A percentile compares a stretch with the other conserved stretches of the same genome.
These are phyloP conservation scores for Stichopus chloronotus DNA, from an alignment of 35 echinoderm and acorn worm species.

Conservation along the genomic window DNA sequence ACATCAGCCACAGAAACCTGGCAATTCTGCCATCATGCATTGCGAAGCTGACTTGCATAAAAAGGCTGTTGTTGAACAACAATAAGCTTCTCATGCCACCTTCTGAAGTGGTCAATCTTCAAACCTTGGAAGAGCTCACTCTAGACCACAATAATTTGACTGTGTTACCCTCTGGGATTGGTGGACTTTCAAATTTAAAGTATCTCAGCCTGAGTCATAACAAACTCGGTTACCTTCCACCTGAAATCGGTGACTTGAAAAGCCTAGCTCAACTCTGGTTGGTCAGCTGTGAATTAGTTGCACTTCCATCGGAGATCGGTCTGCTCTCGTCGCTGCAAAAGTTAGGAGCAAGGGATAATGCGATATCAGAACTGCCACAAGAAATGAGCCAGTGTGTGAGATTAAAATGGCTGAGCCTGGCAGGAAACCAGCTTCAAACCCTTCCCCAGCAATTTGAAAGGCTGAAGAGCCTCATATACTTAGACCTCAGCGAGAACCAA, in stretches of 20 bases:
- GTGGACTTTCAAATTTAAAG: conserved; percentile 72
- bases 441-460: conserved; percentile 75
- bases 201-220: conserved; percentile 96
- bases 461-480: conserved; percentile 70
- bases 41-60: conserved; percentile 65
- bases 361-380: conserved; percentile 66
- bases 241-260: conserved; percentile 87
- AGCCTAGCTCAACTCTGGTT: conserved; percentile 87
- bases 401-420: conserved; percentile 82
- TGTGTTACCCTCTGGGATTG: conserved; percentile 84
- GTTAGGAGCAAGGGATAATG: conserved; percentile 83
- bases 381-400: conserved; percentile 70
- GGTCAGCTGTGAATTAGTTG: conserved; percentile 63
- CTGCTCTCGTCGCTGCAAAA: conserved; percentile 73
- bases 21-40: conserved; percentile 74
- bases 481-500: conserved; percentile 86
- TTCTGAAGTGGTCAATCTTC: conserved; percentile 70
- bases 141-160: conserved; percentile 92
- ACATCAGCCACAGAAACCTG: conserved; percentile 82
- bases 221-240: conserved; percentile 75
- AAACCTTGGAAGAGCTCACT: conserved; percentile 76
- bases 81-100: conserved; percentile 94
- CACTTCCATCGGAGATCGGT: conserved; percentile 82
- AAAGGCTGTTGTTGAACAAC: conserved; percentile 88
- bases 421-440: conserved; percentile 61